Conservation (phyloP, 2,113 vertebrate species). For the Pampusana beccarii region DNA sequence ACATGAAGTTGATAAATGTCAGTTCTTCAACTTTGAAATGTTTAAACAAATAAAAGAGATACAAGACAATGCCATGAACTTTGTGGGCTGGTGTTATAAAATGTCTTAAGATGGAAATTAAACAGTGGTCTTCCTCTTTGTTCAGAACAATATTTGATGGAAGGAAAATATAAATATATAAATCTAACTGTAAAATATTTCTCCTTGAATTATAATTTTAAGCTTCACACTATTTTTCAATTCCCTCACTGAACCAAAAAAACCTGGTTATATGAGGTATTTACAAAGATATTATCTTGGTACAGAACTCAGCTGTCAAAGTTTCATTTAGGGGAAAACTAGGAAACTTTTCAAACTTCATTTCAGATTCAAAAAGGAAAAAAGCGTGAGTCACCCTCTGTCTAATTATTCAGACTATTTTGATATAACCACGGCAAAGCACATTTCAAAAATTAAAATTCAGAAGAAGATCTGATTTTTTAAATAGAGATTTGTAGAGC, state of each 20-base stretch:
- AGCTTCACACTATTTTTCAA: neutral
- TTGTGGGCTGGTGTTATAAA: neutral
- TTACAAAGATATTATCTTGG: neutral
- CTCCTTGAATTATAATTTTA: neutral
- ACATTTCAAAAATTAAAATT: neutral
- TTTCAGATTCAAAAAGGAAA: neutral
- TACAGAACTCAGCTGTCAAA: neutral
- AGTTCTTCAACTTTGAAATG: neutral
- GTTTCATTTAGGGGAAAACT: neutral
- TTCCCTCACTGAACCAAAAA: neutral
- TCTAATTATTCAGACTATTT: neutral
- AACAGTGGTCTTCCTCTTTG: neutral
- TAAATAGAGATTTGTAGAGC: neutral
- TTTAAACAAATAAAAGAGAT: conserved; percentile 26
- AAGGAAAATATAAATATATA: neutral
- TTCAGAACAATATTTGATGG: neutral
- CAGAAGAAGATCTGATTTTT: neutral
- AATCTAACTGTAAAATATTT: neutral
- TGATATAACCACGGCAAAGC: neutral
- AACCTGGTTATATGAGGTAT: neutral
- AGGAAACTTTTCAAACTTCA: neutral
- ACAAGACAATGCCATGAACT: neutral
- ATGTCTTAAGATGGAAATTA: neutral
- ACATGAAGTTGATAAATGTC: neutral
- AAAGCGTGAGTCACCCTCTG: neutral